Evolutionary conservation across 1,140 invertebrate genomes (phyloP).

Genomic region (Caenorhabditis elegans): DNA sequence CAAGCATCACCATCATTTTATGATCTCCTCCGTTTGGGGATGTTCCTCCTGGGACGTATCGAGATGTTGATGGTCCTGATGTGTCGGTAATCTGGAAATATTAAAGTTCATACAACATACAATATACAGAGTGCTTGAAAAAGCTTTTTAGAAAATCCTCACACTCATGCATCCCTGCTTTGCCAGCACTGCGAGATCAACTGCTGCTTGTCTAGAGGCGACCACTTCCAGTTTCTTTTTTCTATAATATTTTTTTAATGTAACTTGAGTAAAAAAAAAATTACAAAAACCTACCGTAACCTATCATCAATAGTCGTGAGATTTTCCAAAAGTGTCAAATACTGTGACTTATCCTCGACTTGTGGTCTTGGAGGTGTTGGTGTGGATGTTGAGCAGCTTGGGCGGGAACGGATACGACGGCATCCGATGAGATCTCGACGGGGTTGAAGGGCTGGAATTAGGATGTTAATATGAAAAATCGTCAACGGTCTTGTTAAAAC

Average conservation of each 20-base stretch:
- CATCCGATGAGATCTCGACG: constrained; percentile 51
- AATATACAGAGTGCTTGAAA: no score
- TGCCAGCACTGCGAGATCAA: constrained; percentile 30
- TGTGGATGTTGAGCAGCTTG: background rate
- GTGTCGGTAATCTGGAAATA: background rate
- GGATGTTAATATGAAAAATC: no score
- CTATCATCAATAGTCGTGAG: constrained; percentile 27
- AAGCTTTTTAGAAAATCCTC: no score
- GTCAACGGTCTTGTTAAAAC: no score
- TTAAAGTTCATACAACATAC: no score
- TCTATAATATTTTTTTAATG: background rate
- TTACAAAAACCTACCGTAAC: constrained; percentile 6
- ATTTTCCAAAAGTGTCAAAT: constrained; percentile 35
- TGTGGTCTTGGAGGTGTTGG: background rate
- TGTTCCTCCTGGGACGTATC: background rate
- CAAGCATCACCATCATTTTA: constrained; percentile 48
- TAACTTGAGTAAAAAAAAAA: background rate
- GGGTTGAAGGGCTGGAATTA: constrained; percentile 51
- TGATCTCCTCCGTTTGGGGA: background rate
- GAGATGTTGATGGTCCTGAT: background rate
- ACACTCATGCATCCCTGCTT: constrained; percentile 22
- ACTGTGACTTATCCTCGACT: background rate
- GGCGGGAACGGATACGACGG: constrained; percentile 32
- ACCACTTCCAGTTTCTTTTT: constrained; percentile 47
- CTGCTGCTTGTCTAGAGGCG: constrained; percentile 46